phyloP scores from a whole-genome alignment of 2,113 vertebrate species.

The Sitta europaea region DNA sequence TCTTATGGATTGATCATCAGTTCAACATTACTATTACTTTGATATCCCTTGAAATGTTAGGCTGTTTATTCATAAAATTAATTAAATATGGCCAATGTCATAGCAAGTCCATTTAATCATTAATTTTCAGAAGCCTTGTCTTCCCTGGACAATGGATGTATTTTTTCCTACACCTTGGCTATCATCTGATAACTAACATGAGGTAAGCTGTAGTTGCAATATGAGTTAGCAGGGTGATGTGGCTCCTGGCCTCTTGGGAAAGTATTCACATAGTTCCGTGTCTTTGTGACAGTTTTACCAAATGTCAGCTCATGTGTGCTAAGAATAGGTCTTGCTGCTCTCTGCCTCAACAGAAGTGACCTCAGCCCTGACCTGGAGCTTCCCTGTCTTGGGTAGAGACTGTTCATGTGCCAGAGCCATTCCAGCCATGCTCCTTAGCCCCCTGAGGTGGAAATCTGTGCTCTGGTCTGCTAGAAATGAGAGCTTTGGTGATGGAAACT shows the following conservation, averaged over 20 bases:
- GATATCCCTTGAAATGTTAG: background rate
- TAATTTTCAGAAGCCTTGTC: background rate
- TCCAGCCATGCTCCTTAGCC: background rate
- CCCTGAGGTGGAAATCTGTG: background rate
- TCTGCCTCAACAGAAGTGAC: background rate
- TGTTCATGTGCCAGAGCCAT: background rate
- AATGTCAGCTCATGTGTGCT: background rate
- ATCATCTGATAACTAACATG: background rate
- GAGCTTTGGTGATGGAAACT: background rate
- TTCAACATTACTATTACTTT: background rate
- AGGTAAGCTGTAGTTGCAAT: background rate
- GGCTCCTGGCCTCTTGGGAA: background rate
- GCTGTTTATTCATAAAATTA: background rate
- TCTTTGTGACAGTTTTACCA: background rate
- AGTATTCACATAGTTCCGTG: background rate
- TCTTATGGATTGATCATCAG: background rate
- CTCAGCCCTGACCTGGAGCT: background rate
- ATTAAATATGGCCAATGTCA: background rate
- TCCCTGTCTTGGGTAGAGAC: background rate
- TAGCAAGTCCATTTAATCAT: background rate
- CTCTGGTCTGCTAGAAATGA: background rate
- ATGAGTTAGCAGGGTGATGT: background rate
- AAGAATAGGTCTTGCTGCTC: background rate
- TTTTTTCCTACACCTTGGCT: background rate
- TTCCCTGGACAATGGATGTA: background rate